A percentile compares a stretch with the other conserved stretches of the same genome.
These are phyloP conservation scores for Pomacea canaliculata DNA, from an alignment of 2,888 invertebrate species.

Conservation along the genomic window DNA sequence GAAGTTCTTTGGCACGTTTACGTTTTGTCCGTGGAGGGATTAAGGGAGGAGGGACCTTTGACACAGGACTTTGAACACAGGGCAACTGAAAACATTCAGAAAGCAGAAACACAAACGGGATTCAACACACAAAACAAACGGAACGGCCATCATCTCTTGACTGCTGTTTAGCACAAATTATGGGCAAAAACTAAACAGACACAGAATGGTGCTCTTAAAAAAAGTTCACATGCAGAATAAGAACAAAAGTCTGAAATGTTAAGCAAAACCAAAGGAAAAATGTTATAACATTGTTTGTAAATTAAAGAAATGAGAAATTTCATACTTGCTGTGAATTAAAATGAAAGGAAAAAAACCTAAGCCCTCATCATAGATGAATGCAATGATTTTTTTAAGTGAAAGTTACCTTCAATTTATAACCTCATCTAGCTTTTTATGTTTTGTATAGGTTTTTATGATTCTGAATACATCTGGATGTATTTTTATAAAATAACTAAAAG, in stretches of 20 bases:
- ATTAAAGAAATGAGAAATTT: neutral
- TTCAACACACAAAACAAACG: constrained; percentile 3
- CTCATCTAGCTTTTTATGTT: too few relatives aligned
- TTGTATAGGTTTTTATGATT: too few relatives aligned
- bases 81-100: constrained; percentile 28
- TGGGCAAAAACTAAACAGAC: constrained; percentile 24
- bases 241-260: neutral
- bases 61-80: constrained; percentile 24
- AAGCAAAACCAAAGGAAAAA: constrained; percentile 3
- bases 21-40: constrained; percentile 22
- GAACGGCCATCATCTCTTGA: neutral
- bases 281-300: neutral
- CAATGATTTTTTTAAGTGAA: too few relatives aligned
- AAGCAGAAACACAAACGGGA: constrained; percentile 15
- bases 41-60: constrained; percentile 20
- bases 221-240: neutral
- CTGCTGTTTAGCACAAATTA: neutral
- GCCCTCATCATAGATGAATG: too few relatives aligned
- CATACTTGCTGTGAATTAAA: too few relatives aligned
- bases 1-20: constrained; percentile 16
- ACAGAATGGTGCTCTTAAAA: neutral
- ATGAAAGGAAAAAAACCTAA: too few relatives aligned
- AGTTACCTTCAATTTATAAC: too few relatives aligned
- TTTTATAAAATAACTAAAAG: too few relatives aligned
- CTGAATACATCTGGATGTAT: too few relatives aligned